phyloP scores from a whole-genome alignment of 2,797 vertebrate species.

The Trachurus trachurus region DNA sequence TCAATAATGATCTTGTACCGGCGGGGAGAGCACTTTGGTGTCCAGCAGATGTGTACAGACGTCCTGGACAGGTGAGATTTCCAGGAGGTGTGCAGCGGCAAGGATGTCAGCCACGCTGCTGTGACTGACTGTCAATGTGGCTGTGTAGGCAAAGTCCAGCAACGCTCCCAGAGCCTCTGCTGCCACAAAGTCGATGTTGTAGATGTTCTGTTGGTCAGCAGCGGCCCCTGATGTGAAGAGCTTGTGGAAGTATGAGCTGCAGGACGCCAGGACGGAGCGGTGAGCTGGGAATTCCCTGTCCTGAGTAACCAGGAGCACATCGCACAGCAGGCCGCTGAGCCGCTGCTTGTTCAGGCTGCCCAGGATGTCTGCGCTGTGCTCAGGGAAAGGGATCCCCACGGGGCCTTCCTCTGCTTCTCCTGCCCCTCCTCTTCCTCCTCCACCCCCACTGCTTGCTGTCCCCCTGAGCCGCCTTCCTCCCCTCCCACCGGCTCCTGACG shows the following conservation, averaged over 20 bases:
- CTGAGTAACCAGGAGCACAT: constrained; percentile 95
- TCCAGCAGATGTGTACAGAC: constrained; percentile 98
- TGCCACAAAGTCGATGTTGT: constrained; percentile 95
- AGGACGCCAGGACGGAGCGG: constrained; percentile 97
- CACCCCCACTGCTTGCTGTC: constrained; percentile 70
- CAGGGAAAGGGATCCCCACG: constrained; percentile 98
- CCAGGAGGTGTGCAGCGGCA: constrained; percentile 94
- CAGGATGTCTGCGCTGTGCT: constrained; percentile 97
- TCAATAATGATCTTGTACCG: constrained; percentile 74
- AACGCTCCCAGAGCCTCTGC: constrained; percentile 94
- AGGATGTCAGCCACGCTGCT: constrained; percentile 95
- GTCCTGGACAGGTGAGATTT: constrained; percentile 94
- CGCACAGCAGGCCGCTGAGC: constrained; percentile 93
- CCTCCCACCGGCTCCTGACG: constrained; percentile 90
- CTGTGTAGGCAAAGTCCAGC: constrained; percentile 98
- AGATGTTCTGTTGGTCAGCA: constrained; percentile 96
- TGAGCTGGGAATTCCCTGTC: constrained; percentile 97
- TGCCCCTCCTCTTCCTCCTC: constrained; percentile 73
- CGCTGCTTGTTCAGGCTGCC: constrained; percentile 96
- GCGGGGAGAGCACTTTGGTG: constrained; percentile 91
- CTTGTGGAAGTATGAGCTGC: constrained; percentile 98
- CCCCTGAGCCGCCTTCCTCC: constrained; percentile 84
- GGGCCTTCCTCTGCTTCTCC: constrained; percentile 92
- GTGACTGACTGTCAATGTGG: constrained; percentile 96
- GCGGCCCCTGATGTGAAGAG: constrained; percentile 96